Evolutionary conservation across 64 coral and sea anemone genomes (phyloP).

Genomic region (Pocillopora verrucosa): DNA sequence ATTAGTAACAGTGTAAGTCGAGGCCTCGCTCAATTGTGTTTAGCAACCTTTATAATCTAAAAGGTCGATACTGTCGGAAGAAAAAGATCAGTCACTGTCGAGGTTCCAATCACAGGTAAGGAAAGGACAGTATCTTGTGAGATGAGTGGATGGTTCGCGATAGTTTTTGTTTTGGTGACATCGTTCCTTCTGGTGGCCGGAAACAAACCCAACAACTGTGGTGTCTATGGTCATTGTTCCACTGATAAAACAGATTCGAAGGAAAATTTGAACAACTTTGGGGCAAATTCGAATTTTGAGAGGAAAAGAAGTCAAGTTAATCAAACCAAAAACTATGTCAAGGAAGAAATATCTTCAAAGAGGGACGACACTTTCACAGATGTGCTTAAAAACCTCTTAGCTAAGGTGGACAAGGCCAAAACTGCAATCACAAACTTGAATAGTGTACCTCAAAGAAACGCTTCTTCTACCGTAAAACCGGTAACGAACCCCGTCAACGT

Average conservation of each 20-base stretch:
- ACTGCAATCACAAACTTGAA: not conserved
- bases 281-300: not conserved
- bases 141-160: not conserved
- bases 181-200: not conserved
- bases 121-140: not conserved
- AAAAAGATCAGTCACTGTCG: not conserved
- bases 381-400: not conserved
- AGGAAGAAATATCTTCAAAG: not conserved
- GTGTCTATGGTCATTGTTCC: not conserved
- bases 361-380: not conserved
- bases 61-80: not conserved
- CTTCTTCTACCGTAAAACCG: not conserved
- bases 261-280: not conserved
- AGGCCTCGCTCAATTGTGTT: not conserved
- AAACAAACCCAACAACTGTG: not conserved
- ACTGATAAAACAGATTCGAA: not conserved
- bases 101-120: not conserved
- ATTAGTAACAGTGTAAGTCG: not conserved
- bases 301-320: not conserved
- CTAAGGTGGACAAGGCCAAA: not conserved
- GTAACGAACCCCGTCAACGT: not conserved
- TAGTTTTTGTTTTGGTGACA: slow-evolving; percentile 5
- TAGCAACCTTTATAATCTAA: too few relatives aligned
- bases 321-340: too few relatives aligned
- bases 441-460: not conserved